Conservation (phyloP, 2,797 vertebrate species). For the Syngnathus acus region DNA sequence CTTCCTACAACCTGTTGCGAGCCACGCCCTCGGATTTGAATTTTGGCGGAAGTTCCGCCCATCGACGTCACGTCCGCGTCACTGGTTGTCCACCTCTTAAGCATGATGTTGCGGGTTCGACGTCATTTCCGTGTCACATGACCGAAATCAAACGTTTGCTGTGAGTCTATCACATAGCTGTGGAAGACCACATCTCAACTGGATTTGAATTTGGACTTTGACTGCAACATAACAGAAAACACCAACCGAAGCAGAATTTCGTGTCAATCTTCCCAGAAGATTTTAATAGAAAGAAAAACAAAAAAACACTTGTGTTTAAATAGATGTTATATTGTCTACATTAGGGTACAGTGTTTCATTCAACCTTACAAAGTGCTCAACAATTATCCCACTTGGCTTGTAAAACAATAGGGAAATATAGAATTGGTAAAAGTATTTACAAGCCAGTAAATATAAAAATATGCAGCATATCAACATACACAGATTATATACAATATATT, state of each 20-base stretch:
- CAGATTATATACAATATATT: not conserved
- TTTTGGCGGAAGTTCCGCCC: too few species aligned
- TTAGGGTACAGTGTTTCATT: not conserved
- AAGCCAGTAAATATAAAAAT: not conserved
- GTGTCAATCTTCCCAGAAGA: not conserved
- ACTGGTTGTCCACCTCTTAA: too few species aligned
- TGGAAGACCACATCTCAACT: too few species aligned
- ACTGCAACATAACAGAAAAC: too few species aligned
- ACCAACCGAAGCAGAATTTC: not conserved
- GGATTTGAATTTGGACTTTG: too few species aligned
- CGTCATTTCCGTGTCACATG: rapidly evolving
- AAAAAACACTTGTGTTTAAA: not conserved
- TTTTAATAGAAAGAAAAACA: not conserved
- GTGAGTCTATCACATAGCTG: too few species aligned
- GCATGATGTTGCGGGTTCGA: too few species aligned
- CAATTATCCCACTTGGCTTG: not conserved
- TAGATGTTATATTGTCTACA: not conserved
- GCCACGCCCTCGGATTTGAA: too few species aligned
- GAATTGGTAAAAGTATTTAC: not conserved
- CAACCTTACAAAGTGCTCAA: not conserved
- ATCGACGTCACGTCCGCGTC: too few species aligned
- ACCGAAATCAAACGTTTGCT: too few species aligned
- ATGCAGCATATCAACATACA: not conserved
- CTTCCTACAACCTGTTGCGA: rapidly evolving
- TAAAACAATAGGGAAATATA: not conserved